Base-by-base conservation (phyloP, 1,140 invertebrate species). In the Brachionus koreanus region DNA sequence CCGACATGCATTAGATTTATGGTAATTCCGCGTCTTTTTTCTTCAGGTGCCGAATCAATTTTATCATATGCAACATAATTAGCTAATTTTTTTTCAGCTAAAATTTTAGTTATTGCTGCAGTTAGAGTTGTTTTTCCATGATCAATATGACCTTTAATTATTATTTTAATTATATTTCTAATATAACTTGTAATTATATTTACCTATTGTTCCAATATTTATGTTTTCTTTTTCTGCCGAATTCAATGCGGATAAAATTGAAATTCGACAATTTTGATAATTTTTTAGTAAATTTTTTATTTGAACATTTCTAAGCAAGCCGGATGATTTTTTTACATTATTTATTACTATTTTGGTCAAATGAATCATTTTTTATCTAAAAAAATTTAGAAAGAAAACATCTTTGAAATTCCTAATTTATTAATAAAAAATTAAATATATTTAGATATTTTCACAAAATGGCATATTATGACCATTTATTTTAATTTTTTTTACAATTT, bases 61-160 rank as follows among this genome's bases (percentile, higher is more conserved):
- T 96, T 91, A 84, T 96, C 94, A 87, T 96, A 98, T 3, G 92
- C 91, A 39, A 93, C 89, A 87, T 90, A 94, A 84, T 92, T 91
- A 0, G 94, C 92, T 61, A 85, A 84, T 69, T 88, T 87, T 33
- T 85, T 84, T 65, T 84, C 84, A 12, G 87, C 52, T 13, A 88
- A 77, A 12, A 88, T 86, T 85, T 74, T 74, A 0, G 97, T 99
- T 77, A 99, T 97, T 4, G 97, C 97, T 13, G 97, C 94, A 35
- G 96, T 98, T 9, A 98, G 88, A 0, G 96, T 98, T 2, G 96
- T 98, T 90, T 99, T 98, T 0, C 97, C 95, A 90, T 98, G 97
- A 91, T 99, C 97, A 29, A 99, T 95, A 90, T 98, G 97, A 0
- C 97, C 97, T 79, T 37, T 16, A 9, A 46, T 25, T 19, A 74